Percentiles rank a stretch among this genome's conserved stretches.
These are phyloP conservation scores for Tachypleus tridentatus DNA, from an alignment of 1,140 invertebrate genomes.

Conservation along the genomic window DNA sequence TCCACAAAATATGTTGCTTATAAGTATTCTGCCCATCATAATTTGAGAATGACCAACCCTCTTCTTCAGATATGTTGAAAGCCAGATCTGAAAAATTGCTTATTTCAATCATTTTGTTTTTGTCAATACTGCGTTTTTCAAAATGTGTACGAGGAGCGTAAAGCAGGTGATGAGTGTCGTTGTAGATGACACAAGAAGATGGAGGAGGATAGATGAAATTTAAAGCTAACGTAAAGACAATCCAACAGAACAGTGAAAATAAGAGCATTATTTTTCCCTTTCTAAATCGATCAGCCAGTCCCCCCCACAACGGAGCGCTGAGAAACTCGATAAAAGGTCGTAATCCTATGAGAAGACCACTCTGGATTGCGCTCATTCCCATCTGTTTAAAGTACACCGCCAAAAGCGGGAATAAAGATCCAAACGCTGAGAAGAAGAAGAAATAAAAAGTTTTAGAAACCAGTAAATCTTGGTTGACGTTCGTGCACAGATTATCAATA, in stretches of 20 bases:
- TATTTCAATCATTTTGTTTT: no score
- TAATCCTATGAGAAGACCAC: slow-evolving; percentile 72
- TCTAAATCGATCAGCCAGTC: slow-evolving; percentile 80
- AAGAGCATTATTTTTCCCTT: slow-evolving; percentile 77
- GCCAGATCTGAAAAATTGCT: no score
- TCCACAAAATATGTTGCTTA: slow-evolving; percentile 13
- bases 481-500: slow-evolving; percentile 10
- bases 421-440: slow-evolving; percentile 98
- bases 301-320: slow-evolving; percentile 96
- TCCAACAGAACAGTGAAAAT: slow-evolving; percentile 86
- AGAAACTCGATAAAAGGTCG: slow-evolving; percentile 95
- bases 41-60: neutral
- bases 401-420: slow-evolving; percentile 93
- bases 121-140: neutral
- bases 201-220: slow-evolving; percentile 89
- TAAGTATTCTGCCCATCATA: neutral
- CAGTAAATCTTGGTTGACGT: slow-evolving; percentile 65
- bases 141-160: slow-evolving; percentile 23
- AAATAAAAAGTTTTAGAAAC: slow-evolving; percentile 97
- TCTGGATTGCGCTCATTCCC: slow-evolving; percentile 93
- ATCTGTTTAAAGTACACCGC: slow-evolving; percentile 97
- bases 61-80: neutral
- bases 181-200: slow-evolving; percentile 64
- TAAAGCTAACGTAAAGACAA: slow-evolving; percentile 88
- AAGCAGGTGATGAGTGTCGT: slow-evolving; percentile 48